A percentile compares a stretch with the other conserved stretches of the same genome.
Evolutionary conservation across 1,140 invertebrate genomes (phyloP).

Genomic region (Drosophila paulistorum): DNA sequence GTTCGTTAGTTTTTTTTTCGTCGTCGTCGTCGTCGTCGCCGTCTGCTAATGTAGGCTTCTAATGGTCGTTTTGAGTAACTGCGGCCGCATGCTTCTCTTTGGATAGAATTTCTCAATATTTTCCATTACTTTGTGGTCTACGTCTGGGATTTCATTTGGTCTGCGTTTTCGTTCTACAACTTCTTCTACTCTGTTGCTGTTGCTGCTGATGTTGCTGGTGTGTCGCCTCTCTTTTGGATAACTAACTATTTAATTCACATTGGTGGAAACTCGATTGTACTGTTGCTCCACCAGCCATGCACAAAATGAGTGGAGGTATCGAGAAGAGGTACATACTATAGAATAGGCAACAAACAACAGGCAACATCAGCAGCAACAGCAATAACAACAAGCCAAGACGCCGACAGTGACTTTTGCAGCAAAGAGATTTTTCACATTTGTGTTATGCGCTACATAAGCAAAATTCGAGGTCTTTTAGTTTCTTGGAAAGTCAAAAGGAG

Average conservation of each 20-base stretch:
- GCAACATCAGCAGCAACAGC: constrained; percentile 27
- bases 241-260: constrained; percentile 80
- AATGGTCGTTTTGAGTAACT: constrained; percentile 79
- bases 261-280: constrained; percentile 79
- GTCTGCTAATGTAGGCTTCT: constrained; percentile 75
- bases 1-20: constrained; percentile 74
- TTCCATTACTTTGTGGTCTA: constrained; percentile 76
- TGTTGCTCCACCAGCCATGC: constrained; percentile 53
- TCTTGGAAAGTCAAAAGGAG: not conserved
- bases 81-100: constrained; percentile 36
- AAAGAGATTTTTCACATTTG: constrained; percentile 45
- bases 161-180: constrained; percentile 52
- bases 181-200: constrained; percentile 17
- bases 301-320: constrained; percentile 51
- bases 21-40: constrained; percentile 30
- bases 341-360: not conserved
- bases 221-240: constrained; percentile 77
- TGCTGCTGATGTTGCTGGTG: not conserved
- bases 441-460: constrained; percentile 35
- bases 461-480: constrained; percentile 13
- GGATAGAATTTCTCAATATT: constrained; percentile 77
- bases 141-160: constrained; percentile 69
- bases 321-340: constrained; percentile 29
- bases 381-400: constrained; percentile 45
- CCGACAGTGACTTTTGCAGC: constrained; percentile 31